Evolutionary conservation across 1,140 invertebrate genomes (phyloP).

Genomic region (Tachypleus tridentatus): DNA sequence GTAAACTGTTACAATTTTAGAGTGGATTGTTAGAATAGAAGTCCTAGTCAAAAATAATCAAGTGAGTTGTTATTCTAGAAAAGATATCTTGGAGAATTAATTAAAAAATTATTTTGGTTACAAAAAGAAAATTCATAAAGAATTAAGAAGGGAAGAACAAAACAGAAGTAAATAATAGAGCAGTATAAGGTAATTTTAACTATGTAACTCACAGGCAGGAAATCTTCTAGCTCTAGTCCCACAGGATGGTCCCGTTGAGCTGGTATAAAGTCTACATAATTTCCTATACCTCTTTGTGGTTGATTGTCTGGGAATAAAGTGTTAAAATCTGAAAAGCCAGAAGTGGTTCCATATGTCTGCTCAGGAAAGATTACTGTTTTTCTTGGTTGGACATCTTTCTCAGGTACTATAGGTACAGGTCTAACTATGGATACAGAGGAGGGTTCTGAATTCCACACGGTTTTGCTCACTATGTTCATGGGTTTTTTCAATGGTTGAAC

Average conservation of each 20-base stretch:
- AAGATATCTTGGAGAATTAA: no score
- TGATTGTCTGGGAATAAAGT: no score
- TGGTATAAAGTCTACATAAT: constrained; percentile 40
- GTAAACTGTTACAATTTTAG: no score
- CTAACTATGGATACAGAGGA: constrained; percentile 6
- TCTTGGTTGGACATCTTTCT: constrained; percentile 7
- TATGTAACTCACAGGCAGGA: constrained; percentile 44
- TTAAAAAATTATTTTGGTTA: no score
- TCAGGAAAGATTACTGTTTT: constrained; percentile 8
- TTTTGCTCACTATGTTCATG: no score
- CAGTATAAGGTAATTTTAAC: constrained; percentile 7
- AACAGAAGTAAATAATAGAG: background rate
- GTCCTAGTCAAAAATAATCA: no score
- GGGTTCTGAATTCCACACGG: no score
- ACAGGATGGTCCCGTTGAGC: constrained; percentile 54
- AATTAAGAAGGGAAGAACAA: background rate
- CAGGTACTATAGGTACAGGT: constrained; percentile 5
- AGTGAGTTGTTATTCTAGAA: no score
- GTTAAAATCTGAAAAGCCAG: no score
- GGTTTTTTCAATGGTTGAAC: no score
- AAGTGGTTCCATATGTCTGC: constrained; percentile 5
- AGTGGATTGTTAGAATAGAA: no score
- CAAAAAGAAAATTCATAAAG: no score
- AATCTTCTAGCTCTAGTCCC: constrained; percentile 65
- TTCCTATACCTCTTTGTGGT: background rate